Conservation (phyloP, 2,113 vertebrate genomes). For the Neofelis nebulosa region DNA sequence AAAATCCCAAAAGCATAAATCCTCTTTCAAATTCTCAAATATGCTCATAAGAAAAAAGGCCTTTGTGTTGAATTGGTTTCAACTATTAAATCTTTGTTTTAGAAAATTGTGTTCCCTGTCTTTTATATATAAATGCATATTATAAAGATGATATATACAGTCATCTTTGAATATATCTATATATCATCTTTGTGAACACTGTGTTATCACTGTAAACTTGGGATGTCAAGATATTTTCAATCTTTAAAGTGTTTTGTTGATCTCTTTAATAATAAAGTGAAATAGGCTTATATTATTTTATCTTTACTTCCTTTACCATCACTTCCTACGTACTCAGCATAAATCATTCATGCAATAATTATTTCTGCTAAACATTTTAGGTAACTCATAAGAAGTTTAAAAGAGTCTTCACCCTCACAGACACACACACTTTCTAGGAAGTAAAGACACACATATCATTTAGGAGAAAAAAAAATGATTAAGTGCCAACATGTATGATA, state of each 20-base stretch:
- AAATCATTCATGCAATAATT: neutral
- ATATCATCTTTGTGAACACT: neutral
- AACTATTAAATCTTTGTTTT: neutral
- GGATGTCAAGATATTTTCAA: neutral
- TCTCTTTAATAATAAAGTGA: constrained; percentile 30
- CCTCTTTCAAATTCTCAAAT: constrained; percentile 25
- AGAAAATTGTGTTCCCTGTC: constrained; percentile 13
- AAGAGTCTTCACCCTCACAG: neutral
- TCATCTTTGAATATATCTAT: neutral
- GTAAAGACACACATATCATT: neutral
- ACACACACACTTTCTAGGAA: neutral
- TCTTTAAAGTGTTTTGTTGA: constrained; percentile 16
- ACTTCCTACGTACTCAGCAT: neutral
- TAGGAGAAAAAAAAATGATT: neutral
- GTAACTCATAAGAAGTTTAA: neutral
- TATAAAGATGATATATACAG: neutral
- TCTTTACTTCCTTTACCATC: neutral
- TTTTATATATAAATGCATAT: neutral
- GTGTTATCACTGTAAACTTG: constrained; percentile 15
- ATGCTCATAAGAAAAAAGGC: neutral
- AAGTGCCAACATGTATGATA: neutral
- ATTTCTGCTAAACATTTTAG: constrained; percentile 37
- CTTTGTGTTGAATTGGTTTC: constrained; percentile 5
- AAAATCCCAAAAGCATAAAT: constrained; percentile 39
- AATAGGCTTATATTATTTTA: constrained; percentile 32